Evolutionary conservation across 2,888 invertebrate species (phyloP), one percentile per base, ranked within the genome.

Genomic region (Aphrophora alni): DNA sequence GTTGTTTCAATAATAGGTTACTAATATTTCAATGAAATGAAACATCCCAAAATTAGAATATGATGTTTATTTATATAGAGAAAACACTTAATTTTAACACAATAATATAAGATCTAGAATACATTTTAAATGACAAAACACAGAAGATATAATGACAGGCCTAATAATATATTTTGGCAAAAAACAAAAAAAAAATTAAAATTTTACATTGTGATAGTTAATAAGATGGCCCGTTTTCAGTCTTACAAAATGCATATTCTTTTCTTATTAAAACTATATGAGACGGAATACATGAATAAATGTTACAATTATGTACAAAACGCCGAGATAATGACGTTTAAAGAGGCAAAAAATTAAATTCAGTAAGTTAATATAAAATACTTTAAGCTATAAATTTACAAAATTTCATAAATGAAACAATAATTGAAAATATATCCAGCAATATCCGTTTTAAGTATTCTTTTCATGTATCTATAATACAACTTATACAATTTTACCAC

Each of bases 141-240:
- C 59, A 59, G 59, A 59, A 59, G 59, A 59, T 59, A 59, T 21
- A 59, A 59, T n/a, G 3, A 59, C 59, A 59, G 14, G 14, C 4
- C n/a, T 21, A 59, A 59, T 59, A 59, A 59, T 21, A 59, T 59
- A 12, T 59, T 59, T 59, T 59, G n/a, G 59, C 59, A 59, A 59
- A 59, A 44, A 44, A 59, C n/a, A 59, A n/a, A 21, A 44, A 44
- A 59, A 59, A 79, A 74, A 74, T 74, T 72, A 38, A n/a, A 59
- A 74, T 74, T 26, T n/a, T 79, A 79, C 78, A 74, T 59, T 38
- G 69, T 74, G 33, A 59, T 80, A 80, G 72, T 44, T 38, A 77
- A 84, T 81, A 84, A 80, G 82, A 84, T 84, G 83, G 84, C 84
- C 83, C 83, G 82, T 81, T 81, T 82, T 84, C 84, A 84, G 84